Evolutionary conservation across 2,888 invertebrate genomes (phyloP), one percentile per base, ranked within the genome.

Genomic region (Harmothoe impar): DNA sequence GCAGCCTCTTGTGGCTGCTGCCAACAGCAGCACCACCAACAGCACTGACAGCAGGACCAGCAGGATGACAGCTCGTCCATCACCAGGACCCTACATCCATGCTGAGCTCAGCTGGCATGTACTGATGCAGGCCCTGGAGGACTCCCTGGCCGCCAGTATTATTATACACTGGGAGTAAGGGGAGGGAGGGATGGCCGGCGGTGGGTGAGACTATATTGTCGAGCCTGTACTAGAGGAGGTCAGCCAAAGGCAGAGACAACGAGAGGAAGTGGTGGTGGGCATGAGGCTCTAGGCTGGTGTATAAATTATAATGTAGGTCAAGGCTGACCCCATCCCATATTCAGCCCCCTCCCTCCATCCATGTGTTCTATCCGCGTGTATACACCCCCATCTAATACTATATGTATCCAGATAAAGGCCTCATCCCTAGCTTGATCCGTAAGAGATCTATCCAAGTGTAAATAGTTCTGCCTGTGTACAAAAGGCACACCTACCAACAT

Each of bases 271-370:
- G 77, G 77, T n/a, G 77, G 77, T 29, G 31, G 77, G 29, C 31
- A 25, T 3, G 62, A 62, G 15, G 43, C 3, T 77, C 77, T 33
- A 17, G 81, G 35, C 33, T 43, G 43, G 15, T n/a, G 81, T 81
- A 23, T 43, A n/a, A n/a, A n/a, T n/a, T n/a, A n/a, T n/a, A 81
- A 81, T 81, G 81, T 81, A 81, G 81, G 81, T 81, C 81, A 81
- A 12, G 81, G 43, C 81, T 81, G 43, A 81, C 81, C 43, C 43
- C 7, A 23, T 20, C 77, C 77, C 62, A 62, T n/a, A 5, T 62
- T 3, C 62, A 20, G 12, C 72, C 25, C 25, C 29, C 72, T 25
- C 29, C 25, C 62, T 3, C 62, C 7, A 62, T 62, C 62, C 62
- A 20, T 43, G 43, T 25, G n/a, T 77, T 31, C 77, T 43, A 7